Percentiles rank a stretch among this genome's conserved stretches.
Evolutionary conservation across 2,113 vertebrate species (phyloP).

Genomic region (Lontra canadensis): DNA sequence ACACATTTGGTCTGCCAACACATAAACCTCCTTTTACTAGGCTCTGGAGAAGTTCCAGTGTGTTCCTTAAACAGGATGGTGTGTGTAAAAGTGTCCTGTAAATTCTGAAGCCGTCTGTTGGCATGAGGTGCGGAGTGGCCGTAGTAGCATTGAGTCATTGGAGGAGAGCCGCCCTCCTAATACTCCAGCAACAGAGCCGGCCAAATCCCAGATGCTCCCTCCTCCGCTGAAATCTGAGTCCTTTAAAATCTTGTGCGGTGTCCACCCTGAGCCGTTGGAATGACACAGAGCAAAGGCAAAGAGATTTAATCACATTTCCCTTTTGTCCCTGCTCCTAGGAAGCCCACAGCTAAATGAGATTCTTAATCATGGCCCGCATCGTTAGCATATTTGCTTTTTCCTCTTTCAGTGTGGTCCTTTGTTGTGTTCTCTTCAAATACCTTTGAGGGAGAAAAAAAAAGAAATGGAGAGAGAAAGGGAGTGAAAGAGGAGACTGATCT

Average conservation of each 20-base stretch:
- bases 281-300: neutral
- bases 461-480: neutral
- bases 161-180: neutral
- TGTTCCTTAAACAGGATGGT: neutral
- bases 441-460: neutral
- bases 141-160: neutral
- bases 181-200: neutral
- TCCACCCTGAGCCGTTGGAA: neutral
- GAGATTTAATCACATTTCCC: neutral
- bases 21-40: neutral
- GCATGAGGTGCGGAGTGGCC: neutral
- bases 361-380: neutral
- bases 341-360: neutral
- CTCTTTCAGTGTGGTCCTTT: neutral
- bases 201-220: neutral
- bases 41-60: neutral
- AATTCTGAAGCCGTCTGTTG: neutral
- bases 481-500: neutral
- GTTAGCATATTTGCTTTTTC: neutral
- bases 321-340: neutral
- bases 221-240: neutral
- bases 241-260: neutral
- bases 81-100: neutral
- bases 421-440: neutral
- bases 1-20: neutral